Percentiles rank a stretch among this genome's conserved stretches.
Evolutionary conservation across 1,140 invertebrate genomes (phyloP).

Genomic region (Drosophila pandora): DNA sequence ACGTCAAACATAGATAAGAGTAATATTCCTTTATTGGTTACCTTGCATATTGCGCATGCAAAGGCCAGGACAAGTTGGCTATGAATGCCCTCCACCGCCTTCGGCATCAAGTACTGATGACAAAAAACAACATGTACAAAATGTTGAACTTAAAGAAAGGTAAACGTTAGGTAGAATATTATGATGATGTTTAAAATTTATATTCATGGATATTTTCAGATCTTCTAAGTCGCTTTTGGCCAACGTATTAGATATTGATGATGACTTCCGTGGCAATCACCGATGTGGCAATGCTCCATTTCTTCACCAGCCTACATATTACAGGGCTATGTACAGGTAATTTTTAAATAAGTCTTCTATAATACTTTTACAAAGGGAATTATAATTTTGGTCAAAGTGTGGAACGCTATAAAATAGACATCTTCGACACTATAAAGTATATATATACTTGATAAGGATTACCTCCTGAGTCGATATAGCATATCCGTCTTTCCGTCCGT

Average conservation of each 20-base stretch:
- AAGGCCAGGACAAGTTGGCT: conserved; percentile 89
- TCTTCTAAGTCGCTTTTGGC: conserved; percentile 95
- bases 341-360: not conserved
- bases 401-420: too few relatives aligned
- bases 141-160: conserved; percentile 84
- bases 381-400: too few relatives aligned
- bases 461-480: too few relatives aligned
- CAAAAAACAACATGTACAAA: conserved; percentile 83
- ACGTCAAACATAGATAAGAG: conserved; percentile 90
- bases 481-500: too few relatives aligned
- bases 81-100: conserved; percentile 85
- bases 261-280: conserved; percentile 91
- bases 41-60: conserved; percentile 98
- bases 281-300: conserved; percentile 78
- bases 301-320: conserved; percentile 82
- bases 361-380: too few relatives aligned
- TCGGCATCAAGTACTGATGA: conserved; percentile 86
- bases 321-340: conserved; percentile 83
- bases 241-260: conserved; percentile 97
- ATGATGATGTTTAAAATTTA: not conserved
- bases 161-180: conserved; percentile 40
- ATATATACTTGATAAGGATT: too few relatives aligned
- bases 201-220: conserved; percentile 81
- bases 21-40: conserved; percentile 97
- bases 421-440: too few relatives aligned